phyloP scores from a whole-genome alignment of 2,797 vertebrate genomes.

The Squalus acanthias region DNA sequence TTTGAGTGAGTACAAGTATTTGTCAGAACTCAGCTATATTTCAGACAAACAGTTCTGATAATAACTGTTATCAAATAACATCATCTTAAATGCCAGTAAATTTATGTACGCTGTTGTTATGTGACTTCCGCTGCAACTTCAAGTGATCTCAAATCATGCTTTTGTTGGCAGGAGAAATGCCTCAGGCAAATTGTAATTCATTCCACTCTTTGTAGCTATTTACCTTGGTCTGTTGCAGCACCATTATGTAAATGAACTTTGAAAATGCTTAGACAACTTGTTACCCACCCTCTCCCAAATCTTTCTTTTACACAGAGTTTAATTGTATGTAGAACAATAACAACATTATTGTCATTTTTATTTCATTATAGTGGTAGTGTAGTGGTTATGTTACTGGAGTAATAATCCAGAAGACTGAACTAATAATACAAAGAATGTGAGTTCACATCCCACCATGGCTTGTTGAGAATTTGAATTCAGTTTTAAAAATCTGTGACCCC shows the following conservation, averaged over 20 bases:
- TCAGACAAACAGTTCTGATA: background rate
- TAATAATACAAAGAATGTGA: background rate
- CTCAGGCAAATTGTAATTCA: background rate
- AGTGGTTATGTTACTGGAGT: background rate
- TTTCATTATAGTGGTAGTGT: background rate
- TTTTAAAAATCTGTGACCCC: background rate
- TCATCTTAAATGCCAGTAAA: background rate
- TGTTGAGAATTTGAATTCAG: background rate
- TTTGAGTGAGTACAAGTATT: background rate
- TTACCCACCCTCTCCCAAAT: background rate
- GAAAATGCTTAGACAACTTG: background rate
- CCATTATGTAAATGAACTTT: conserved; percentile 4
- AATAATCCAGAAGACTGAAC: background rate
- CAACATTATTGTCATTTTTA: background rate
- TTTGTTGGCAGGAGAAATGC: background rate
- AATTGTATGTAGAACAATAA: background rate
- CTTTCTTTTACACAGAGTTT: background rate
- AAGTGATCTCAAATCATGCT: background rate
- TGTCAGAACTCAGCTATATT: background rate
- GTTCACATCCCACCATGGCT: too few species aligned
- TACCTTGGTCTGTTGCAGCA: background rate
- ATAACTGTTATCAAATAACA: background rate
- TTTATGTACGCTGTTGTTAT: background rate
- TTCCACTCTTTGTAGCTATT: background rate
- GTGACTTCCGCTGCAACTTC: background rate